Conservation (phyloP, 2,113 vertebrate genomes). For the Porphyrio hochstetteri region DNA sequence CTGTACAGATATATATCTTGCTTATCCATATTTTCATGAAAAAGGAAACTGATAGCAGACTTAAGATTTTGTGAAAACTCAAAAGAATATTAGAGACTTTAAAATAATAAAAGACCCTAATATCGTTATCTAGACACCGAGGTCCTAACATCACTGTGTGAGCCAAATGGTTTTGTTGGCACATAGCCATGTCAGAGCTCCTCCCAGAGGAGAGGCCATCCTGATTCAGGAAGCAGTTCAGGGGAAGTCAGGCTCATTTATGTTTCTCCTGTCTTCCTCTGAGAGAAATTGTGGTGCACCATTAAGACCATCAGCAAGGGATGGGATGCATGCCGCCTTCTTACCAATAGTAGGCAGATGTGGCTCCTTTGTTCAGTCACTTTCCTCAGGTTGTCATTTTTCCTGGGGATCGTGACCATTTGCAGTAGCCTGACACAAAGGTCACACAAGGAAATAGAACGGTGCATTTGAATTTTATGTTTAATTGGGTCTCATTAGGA, state of each 20-base stretch:
- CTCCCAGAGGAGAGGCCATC: neutral
- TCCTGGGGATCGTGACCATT: neutral
- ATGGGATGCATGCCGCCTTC: neutral
- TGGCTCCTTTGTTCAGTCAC: conserved; percentile 40
- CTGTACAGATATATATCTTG: neutral
- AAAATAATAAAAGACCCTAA: neutral
- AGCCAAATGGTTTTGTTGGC: neutral
- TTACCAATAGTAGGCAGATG: neutral
- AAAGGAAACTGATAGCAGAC: neutral
- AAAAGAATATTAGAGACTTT: neutral
- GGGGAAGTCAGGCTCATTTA: neutral
- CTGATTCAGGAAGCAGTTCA: neutral
- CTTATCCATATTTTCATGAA: neutral
- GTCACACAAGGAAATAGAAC: conserved; percentile 24
- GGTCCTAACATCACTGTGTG: neutral
- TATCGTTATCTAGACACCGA: neutral
- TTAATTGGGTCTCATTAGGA: conserved; percentile 11
- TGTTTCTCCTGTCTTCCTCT: neutral
- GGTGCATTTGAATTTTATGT: conserved; percentile 5
- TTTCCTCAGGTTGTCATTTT: conserved; percentile 31
- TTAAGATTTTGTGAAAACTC: neutral
- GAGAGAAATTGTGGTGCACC: neutral
- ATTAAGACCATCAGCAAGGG: neutral
- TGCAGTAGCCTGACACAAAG: neutral
- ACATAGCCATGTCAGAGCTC: neutral